These are phyloP conservation scores for Delichon dasypus DNA, from an alignment of 2,797 vertebrate species.

Conservation along the genomic window DNA sequence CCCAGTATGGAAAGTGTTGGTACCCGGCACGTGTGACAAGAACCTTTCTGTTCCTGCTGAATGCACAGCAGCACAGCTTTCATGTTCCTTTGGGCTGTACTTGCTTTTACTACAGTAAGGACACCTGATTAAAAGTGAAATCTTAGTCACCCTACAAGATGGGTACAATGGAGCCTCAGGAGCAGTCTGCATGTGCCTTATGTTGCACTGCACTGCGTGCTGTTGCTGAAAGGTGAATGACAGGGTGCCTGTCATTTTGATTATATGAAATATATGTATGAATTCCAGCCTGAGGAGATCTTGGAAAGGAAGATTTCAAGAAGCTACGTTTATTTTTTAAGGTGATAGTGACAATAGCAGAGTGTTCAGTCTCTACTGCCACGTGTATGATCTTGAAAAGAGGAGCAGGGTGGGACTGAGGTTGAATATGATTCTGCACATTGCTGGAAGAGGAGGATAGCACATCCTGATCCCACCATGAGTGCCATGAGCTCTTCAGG, in stretches of 20 bases:
- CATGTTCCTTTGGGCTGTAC: background rate
- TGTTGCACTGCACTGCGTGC: background rate
- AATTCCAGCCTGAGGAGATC: background rate
- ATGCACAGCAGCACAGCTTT: background rate
- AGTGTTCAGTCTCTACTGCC: background rate
- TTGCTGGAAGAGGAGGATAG: fast-evolving
- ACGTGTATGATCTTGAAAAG: background rate
- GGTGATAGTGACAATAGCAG: background rate
- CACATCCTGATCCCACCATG: background rate
- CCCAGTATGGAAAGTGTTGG: background rate
- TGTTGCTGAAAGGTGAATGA: background rate
- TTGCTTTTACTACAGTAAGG: background rate
- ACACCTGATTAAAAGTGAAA: constrained; percentile 16
- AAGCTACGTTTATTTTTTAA: background rate
- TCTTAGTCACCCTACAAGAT: background rate
- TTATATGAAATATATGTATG: background rate
- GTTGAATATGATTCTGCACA: background rate
- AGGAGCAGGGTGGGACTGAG: background rate
- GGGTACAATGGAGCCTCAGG: background rate
- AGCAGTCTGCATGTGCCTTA: background rate
- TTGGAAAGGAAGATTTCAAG: background rate
- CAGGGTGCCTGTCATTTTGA: background rate
- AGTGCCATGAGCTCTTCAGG: background rate
- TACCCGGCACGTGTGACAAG: background rate
- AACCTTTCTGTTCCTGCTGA: background rate